A percentile compares a stretch with the other conserved stretches of the same genome.
phyloP scores from a whole-genome alignment of 2,888 invertebrate species.

The Pycnomerus fuliginosus region DNA sequence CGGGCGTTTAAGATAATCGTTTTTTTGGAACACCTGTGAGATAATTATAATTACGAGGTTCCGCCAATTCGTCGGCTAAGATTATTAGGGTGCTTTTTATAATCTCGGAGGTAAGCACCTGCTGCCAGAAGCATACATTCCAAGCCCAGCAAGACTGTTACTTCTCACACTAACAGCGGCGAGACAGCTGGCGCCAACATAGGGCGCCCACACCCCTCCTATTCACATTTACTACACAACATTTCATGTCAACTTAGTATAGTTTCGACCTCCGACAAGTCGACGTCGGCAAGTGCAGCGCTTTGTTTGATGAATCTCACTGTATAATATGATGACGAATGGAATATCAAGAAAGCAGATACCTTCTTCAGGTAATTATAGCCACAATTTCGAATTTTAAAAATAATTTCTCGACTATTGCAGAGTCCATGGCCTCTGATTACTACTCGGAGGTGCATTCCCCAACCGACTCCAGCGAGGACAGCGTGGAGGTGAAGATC shows the following conservation, averaged over 20 bases:
- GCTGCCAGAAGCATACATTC: constrained; percentile 48
- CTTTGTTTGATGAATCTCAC: too few relatives aligned
- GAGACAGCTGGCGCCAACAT: constrained; percentile 55
- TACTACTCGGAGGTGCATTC: constrained; percentile 58
- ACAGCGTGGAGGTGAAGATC: constrained; percentile 65
- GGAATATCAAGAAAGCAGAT: constrained; percentile 15
- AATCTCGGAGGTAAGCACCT: constrained; percentile 8
- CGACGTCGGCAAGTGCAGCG: constrained; percentile 8
- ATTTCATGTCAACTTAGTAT: constrained; percentile 40
- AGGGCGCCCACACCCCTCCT: constrained; percentile 57
- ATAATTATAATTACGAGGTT: constrained; percentile 6
- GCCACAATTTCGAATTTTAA: too few relatives aligned
- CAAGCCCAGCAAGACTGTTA: constrained; percentile 58
- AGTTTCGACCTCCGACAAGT: constrained; percentile 17
- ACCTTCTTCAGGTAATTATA: constrained; percentile 7
- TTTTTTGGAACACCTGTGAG: constrained; percentile 1
- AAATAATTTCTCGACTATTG: too few relatives aligned
- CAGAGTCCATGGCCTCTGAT: constrained; percentile 66
- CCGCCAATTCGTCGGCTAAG: constrained; percentile 9
- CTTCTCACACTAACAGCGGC: constrained; percentile 58
- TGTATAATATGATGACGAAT: constrained; percentile 17
- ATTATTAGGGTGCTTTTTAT: constrained; percentile 12
- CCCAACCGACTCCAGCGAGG: constrained; percentile 66
- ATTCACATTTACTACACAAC: constrained; percentile 38
- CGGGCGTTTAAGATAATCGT: constrained; percentile 4